Percentiles rank a stretch among this genome's conserved stretches.
Evolutionary conservation across 1,140 invertebrate species (phyloP).

Genomic region (Ceratosolen solmsi): DNA sequence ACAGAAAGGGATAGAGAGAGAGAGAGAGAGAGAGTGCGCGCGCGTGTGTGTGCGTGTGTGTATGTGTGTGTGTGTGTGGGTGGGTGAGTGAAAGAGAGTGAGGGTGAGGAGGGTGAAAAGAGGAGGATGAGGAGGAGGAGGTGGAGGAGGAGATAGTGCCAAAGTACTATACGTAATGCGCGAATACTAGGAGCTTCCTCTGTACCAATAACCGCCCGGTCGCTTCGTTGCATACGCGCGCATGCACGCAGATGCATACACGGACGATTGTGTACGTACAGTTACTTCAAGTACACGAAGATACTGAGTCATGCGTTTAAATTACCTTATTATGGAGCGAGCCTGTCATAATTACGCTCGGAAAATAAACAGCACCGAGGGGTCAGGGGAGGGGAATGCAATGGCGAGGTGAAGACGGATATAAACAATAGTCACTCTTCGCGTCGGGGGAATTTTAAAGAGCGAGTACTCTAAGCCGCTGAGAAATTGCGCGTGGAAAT

Average conservation of each 20-base stretch:
- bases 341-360: constrained; percentile 36
- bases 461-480: not conserved
- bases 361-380: not conserved
- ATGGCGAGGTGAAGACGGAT: not conserved
- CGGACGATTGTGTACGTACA: not conserved
- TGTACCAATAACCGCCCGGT: constrained; percentile 26
- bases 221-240: not conserved
- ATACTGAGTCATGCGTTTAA: constrained; percentile 47
- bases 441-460: constrained; percentile 21
- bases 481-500: constrained; percentile 20
- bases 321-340: constrained; percentile 41
- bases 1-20: not conserved
- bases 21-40: not conserved
- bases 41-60: not conserved
- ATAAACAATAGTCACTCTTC: not conserved
- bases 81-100: too few relatives aligned
- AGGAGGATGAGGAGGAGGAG: not conserved
- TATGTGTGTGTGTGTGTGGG: too few relatives aligned
- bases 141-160: not conserved
- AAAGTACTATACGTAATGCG: constrained; percentile 14
- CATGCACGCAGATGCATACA: not conserved
- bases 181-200: not conserved
- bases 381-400: not conserved
- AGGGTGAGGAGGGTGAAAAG: not conserved
- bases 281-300: not conserved